phyloP scores from a whole-genome alignment of 2,888 invertebrate species.

The Loripinus fragilis region DNA sequence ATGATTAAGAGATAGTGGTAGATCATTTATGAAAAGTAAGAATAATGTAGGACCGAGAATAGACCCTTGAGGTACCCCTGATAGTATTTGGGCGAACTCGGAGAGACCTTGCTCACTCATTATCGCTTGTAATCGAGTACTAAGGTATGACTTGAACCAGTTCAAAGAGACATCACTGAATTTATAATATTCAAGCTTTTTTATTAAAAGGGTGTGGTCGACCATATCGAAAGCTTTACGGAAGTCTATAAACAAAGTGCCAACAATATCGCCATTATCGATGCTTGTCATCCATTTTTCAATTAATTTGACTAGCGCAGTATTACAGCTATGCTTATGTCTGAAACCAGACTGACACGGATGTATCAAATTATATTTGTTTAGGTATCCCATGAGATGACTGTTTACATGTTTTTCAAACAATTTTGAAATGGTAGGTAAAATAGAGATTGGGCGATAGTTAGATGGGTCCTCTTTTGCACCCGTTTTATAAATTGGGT shows the following conservation, averaged over 20 bases:
- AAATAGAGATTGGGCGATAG: background rate
- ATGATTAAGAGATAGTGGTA: background rate
- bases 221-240: background rate
- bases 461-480: no score
- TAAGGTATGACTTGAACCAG: background rate
- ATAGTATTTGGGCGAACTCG: background rate
- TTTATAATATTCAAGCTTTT: background rate
- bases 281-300: background rate
- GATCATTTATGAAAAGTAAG: background rate
- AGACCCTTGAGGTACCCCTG: background rate
- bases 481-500: no score
- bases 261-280: background rate
- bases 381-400: background rate
- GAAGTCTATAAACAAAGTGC: background rate
- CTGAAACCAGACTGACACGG: background rate
- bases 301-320: background rate
- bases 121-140: background rate
- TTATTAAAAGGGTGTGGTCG: background rate
- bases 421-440: background rate
- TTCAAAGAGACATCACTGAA: background rate
- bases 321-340: background rate
- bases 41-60: background rate
- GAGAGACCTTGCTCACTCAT: background rate
- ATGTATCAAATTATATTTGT: background rate
- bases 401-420: background rate